Base-by-base conservation (phyloP, 1,140 invertebrate species). In the Dermatophagoides farinae region DNA sequence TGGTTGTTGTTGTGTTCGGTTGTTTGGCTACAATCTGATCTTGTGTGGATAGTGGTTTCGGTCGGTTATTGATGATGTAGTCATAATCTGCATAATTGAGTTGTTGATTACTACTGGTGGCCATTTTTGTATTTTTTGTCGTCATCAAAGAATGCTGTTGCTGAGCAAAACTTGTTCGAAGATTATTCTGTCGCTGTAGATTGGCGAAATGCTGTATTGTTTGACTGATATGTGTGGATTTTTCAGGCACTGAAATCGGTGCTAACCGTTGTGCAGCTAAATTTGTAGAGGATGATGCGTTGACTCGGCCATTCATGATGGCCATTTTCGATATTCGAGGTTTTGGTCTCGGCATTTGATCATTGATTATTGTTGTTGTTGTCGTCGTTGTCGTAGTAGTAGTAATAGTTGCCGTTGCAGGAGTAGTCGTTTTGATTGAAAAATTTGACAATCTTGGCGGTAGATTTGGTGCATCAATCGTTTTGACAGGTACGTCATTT, bases 181-280 rank as follows among this genome's bases (percentile, higher is more conserved):
- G 53, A 38, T 55, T 31, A 25, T 55, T 55, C 14, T 55, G 53
- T 55, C 53, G 53, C 39, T 55, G 53, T 11, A 55, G 53, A 44
- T 55, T 55, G 53, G 53, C 53, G 39, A 55, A 55, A 25, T 55
- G 53, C 23, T 55, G 53, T 20, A 55, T 55, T 14, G 53, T 55
- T 44, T 55, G 53, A 55, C 53, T 55, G 25, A 55, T 55, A 31
- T 14, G 14, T 14, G 53, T 23, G 6, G 53, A 55, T 23, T 55
- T 55, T 40, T 55, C 53, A 1, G 53, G 53, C 53, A 55, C 50
- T 23, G 53, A 31, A 38, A 55, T 55, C 11, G 53, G 53, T 23
- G 53, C 53, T 25, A 55, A 44, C 2, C 25, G 25, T 25, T 41
- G 25, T 14, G 14, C 14, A 20, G 18, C 23, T 12, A 18, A 50